A percentile compares a stretch with the other conserved stretches of the same genome.
These are phyloP conservation scores for Brachyhypopomus gauderio DNA, from an alignment of 2,113 vertebrate genomes.

Conservation along the genomic window DNA sequence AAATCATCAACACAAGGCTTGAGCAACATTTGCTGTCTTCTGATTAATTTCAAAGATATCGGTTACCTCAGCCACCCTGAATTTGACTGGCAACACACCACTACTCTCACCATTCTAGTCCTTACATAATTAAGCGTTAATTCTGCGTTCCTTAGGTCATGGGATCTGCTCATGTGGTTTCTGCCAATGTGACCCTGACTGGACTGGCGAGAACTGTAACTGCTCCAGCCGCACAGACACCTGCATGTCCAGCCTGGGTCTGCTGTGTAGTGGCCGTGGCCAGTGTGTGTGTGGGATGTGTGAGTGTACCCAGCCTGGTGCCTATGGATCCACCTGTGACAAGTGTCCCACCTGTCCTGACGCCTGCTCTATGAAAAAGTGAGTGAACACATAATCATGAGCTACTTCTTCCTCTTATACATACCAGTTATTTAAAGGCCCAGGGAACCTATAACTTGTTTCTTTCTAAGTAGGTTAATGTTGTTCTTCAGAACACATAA, in stretches of 20 bases:
- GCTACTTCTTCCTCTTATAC: background rate
- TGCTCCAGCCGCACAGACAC: slow-evolving; percentile 90
- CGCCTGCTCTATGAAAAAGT: slow-evolving; percentile 97
- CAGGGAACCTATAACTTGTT: too few species aligned
- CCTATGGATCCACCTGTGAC: slow-evolving; percentile 91
- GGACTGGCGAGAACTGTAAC: slow-evolving; percentile 94
- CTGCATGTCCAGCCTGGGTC: slow-evolving; percentile 88
- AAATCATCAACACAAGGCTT: slow-evolving; percentile 30
- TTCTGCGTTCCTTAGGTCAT: slow-evolving; percentile 77
- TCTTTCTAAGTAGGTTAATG: too few species aligned
- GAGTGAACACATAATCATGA: slow-evolving; percentile 38
- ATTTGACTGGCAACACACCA: slow-evolving; percentile 4
- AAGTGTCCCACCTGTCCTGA: slow-evolving; percentile 97
- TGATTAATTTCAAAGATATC: slow-evolving; percentile 12
- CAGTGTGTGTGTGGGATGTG: slow-evolving; percentile 91
- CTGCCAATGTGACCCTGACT: slow-evolving; percentile 88
- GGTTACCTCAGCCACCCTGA: slow-evolving; percentile 20
- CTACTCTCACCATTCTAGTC: background rate
- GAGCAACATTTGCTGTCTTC: background rate
- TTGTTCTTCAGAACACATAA: too few species aligned
- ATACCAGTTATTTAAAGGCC: background rate
- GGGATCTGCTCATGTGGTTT: slow-evolving; percentile 93
- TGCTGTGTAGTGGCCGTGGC: slow-evolving; percentile 90
- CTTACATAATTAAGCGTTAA: background rate
- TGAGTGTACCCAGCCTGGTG: slow-evolving; percentile 90